These are phyloP conservation scores for Leptothorax acervorum DNA, from an alignment of 2,888 invertebrate species.

Conservation along the genomic window DNA sequence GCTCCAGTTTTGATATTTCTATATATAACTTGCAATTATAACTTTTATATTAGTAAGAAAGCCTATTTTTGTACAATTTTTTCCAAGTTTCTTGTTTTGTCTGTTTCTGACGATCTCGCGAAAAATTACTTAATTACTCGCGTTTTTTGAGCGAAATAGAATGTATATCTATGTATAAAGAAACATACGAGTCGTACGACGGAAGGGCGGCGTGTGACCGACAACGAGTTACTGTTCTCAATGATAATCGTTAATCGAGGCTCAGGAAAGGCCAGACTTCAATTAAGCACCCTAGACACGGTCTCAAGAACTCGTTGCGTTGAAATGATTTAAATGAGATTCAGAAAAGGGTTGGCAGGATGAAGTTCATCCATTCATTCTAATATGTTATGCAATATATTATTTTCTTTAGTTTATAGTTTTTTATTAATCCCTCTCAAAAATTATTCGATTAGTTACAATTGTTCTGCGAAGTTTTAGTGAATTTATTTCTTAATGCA, in stretches of 20 bases:
- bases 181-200: background rate
- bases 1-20: background rate
- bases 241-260: constrained; percentile 76
- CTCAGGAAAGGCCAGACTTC: constrained; percentile 71
- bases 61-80: background rate
- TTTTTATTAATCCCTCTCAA: background rate
- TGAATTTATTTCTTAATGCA: background rate
- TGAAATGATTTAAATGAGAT: constrained; percentile 62
- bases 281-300: constrained; percentile 72
- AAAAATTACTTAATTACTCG: background rate
- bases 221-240: constrained; percentile 73
- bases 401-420: background rate
- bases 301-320: constrained; percentile 62
- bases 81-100: background rate
- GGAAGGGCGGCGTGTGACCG: constrained; percentile 74
- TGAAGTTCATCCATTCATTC: background rate
- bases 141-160: background rate
- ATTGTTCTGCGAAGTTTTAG: background rate
- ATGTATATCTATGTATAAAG: constrained; percentile 33
- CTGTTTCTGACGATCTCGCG: background rate
- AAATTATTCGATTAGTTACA: background rate
- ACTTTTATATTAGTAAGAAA: background rate
- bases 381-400: background rate
- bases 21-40: background rate
- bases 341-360: constrained; percentile 46